These are phyloP conservation scores for Limonius californicus DNA, from an alignment of 1,140 invertebrate species.

Conservation along the genomic window DNA sequence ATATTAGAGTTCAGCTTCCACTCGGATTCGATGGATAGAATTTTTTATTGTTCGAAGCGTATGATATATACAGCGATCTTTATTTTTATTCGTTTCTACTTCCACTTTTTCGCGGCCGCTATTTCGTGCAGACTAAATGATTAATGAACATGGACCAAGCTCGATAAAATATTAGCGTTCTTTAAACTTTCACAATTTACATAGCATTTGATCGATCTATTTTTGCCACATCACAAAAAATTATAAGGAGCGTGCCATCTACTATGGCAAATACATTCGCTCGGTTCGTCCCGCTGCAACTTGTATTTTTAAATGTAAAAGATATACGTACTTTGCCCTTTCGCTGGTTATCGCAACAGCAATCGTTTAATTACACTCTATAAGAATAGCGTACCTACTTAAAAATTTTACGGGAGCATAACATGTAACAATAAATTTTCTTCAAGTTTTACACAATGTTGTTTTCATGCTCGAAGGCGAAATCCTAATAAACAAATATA, in stretches of 20 bases:
- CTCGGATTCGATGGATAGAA: no score
- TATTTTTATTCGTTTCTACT: not conserved
- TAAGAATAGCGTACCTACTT: not conserved
- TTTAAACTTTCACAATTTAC: conserved; percentile 8
- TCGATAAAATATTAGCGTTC: conserved; percentile 5
- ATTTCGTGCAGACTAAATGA: not conserved
- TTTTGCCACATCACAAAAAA: not conserved
- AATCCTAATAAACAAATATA: no score
- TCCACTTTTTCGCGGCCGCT: not conserved
- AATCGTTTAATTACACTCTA: not conserved
- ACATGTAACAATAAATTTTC: not conserved
- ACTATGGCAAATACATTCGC: not conserved
- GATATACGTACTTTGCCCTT: not conserved
- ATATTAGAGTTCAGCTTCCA: no score
- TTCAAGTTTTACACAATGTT: not conserved
- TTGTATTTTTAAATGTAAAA: not conserved
- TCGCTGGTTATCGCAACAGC: not conserved
- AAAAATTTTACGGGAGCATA: not conserved
- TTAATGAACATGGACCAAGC: not conserved
- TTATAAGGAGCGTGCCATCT: not conserved
- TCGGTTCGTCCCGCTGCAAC: not conserved
- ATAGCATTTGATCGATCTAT: not conserved
- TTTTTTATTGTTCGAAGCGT: no score
- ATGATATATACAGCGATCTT: not conserved
- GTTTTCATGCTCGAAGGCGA: no score